Percentiles rank a stretch among this genome's conserved stretches.
Evolutionary conservation across 2,888 invertebrate genomes (phyloP).

Genomic region (Rhaphigaster nebulosa): DNA sequence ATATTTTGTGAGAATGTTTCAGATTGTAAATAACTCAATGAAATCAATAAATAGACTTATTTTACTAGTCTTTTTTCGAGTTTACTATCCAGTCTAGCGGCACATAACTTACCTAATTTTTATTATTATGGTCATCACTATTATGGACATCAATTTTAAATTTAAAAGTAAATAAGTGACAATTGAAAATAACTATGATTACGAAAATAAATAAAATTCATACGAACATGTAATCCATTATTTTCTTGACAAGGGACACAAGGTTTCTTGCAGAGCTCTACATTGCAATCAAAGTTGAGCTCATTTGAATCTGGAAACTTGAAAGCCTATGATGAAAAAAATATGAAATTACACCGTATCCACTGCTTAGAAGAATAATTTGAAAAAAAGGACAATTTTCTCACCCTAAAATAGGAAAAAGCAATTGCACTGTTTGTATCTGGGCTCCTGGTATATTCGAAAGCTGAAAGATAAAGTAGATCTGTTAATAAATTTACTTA

Average conservation of each 20-base stretch:
- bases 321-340: slow-evolving; percentile 73
- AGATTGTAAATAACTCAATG: too few relatives aligned
- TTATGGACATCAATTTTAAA: too few relatives aligned
- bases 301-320: slow-evolving; percentile 91
- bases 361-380: too few relatives aligned
- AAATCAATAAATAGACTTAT: too few relatives aligned
- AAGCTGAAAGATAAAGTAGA: slow-evolving; percentile 69
- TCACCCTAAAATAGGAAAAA: slow-evolving; percentile 79
- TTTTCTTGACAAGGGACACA: slow-evolving; percentile 81
- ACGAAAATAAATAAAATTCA: not conserved
- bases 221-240: slow-evolving; percentile 71
- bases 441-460: slow-evolving; percentile 84
- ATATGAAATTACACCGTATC: not conserved
- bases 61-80: too few relatives aligned
- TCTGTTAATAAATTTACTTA: not conserved
- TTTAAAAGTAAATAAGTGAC: not conserved
- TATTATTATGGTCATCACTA: too few relatives aligned
- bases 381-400: not conserved
- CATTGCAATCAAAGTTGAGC: slow-evolving; percentile 84
- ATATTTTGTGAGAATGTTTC: too few relatives aligned
- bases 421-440: slow-evolving; percentile 81
- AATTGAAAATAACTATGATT: not conserved
- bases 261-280: slow-evolving; percentile 84
- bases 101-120: too few relatives aligned
- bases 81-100: too few relatives aligned